Evolutionary conservation across 30 jellyfish, hydroid and myxozoan species (phyloP).

Genomic region (Mastigias papua): DNA sequence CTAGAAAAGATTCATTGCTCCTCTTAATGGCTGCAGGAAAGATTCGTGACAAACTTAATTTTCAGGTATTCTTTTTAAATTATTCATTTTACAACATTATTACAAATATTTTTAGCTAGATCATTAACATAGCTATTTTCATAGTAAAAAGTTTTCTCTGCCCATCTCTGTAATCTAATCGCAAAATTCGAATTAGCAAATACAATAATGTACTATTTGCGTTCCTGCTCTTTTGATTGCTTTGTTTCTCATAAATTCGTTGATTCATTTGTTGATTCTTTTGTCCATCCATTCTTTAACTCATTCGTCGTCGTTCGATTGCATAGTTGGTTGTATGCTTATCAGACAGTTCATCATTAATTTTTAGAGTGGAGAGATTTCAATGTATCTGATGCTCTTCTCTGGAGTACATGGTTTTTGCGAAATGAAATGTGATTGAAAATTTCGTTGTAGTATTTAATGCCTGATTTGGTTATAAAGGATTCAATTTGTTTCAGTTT

Average conservation of each 20-base stretch:
- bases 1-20: slow-evolving; percentile 87
- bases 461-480: too few species aligned
- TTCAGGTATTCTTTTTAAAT: slow-evolving; percentile 57
- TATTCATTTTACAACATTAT: not conserved
- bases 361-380: not conserved
- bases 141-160: too few species aligned
- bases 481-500: slow-evolving; percentile 59
- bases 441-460: too few species aligned
- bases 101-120: not conserved
- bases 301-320: not conserved
- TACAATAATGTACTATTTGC: too few species aligned
- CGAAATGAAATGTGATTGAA: too few species aligned
- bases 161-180: too few species aligned
- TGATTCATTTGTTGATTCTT: not conserved
- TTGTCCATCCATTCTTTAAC: not conserved
- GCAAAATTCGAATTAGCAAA: too few species aligned
- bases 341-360: not conserved
- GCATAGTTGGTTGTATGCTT: too few species aligned
- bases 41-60: slow-evolving; percentile 84
- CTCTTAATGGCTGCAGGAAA: slow-evolving; percentile 85
- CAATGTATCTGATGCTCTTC: too few species aligned
- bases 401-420: too few species aligned
- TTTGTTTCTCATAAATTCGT: not conserved
- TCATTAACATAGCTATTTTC: too few species aligned
- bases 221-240: not conserved